Conservation (phyloP, 2,113 vertebrate genomes). For the Spheniscus mendiculus region DNA sequence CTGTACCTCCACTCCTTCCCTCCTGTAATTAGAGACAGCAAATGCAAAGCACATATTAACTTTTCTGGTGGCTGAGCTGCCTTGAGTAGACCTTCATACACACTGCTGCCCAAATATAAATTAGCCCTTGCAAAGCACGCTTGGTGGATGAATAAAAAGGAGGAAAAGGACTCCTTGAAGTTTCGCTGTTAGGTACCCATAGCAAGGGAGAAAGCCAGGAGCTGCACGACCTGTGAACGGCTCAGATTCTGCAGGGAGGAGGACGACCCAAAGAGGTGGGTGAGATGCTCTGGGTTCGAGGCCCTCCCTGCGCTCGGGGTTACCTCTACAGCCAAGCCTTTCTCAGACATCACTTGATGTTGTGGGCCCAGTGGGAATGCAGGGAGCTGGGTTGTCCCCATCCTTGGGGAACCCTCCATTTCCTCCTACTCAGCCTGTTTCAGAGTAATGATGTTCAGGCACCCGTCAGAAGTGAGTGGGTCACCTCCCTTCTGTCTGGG, state of each 20-base stretch:
- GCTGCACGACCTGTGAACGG: accelerated
- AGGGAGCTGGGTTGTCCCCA: not conserved
- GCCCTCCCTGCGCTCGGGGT: not conserved
- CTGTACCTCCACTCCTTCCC: slow-evolving; percentile 37
- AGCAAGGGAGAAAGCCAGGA: not conserved
- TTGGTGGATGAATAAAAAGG: slow-evolving; percentile 16
- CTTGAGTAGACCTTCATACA: not conserved
- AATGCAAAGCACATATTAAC: slow-evolving; percentile 66
- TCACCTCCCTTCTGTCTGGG: not conserved
- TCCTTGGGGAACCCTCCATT: not conserved
- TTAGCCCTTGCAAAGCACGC: not conserved
- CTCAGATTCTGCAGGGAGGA: not conserved
- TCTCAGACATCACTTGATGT: not conserved
- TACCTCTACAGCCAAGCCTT: not conserved
- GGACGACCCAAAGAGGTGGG: not conserved
- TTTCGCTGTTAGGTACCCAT: not conserved
- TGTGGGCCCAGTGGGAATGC: not conserved
- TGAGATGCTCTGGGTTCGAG: not conserved
- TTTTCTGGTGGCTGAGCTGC: slow-evolving; percentile 51
- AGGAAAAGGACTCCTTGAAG: not conserved
- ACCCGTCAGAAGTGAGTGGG: not conserved
- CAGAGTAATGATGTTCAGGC: not conserved
- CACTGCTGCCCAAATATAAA: slow-evolving; percentile 46
- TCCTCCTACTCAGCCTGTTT: not conserved
- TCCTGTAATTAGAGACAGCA: slow-evolving; percentile 57